Conservation (phyloP, 2,888 invertebrate species). For the Dryobotodes eremita region DNA sequence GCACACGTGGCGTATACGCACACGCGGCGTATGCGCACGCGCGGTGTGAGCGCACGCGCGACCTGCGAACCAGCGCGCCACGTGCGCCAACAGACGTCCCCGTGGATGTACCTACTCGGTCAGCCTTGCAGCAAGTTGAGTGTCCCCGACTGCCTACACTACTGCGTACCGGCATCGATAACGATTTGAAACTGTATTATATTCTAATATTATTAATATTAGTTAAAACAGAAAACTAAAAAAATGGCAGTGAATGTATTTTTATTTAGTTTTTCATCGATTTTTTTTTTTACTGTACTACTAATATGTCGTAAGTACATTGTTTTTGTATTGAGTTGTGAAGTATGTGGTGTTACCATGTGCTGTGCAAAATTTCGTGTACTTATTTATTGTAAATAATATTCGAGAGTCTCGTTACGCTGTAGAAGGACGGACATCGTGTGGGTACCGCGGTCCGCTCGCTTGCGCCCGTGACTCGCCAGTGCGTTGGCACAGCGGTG, state of each 20-base stretch:
- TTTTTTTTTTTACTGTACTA: conserved; percentile 63
- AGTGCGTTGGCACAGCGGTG: neutral
- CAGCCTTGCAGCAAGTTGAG: neutral
- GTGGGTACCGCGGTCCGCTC: conserved; percentile 6
- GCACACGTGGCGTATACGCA: too few relatives aligned
- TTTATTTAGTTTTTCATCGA: conserved; percentile 70
- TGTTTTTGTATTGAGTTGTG: conserved; percentile 67
- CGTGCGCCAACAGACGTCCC: neutral
- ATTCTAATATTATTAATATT: conserved; percentile 69
- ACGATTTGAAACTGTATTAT: conserved; percentile 70
- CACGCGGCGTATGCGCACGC: too few relatives aligned
- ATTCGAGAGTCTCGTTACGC: conserved; percentile 55
- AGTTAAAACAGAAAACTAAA: conserved; percentile 68
- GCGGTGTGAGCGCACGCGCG: neutral
- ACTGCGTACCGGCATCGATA: conserved; percentile 60
- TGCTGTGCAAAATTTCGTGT: conserved; percentile 72
- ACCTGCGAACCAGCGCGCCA: neutral
- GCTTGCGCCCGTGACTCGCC: neutral
- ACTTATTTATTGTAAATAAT: conserved; percentile 83
- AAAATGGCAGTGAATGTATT: conserved; percentile 72
- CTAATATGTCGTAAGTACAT: conserved; percentile 66
- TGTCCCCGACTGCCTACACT: conserved; percentile 1
- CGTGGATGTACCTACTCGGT: neutral
- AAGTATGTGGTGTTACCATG: conserved; percentile 52
- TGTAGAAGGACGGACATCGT: conserved; percentile 62